Evolutionary conservation across 2,797 vertebrate genomes (phyloP).

Genomic region (Synaphobranchus kaupii): DNA sequence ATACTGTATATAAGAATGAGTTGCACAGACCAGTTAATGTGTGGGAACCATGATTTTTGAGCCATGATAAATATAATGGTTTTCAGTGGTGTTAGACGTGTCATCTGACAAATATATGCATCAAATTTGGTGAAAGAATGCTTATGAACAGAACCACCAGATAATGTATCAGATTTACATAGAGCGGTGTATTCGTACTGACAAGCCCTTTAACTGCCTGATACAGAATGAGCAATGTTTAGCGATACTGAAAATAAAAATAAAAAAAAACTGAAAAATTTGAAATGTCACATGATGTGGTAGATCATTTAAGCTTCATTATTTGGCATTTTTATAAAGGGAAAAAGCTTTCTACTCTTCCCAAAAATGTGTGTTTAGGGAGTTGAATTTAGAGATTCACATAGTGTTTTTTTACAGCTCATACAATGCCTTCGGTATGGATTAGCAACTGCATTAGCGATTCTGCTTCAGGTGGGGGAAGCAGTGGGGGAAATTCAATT

Average conservation of each 20-base stretch:
- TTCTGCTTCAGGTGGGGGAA: conserved; percentile 32
- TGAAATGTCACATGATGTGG: neutral
- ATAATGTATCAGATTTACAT: conserved; percentile 62
- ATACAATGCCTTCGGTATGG: conserved; percentile 37
- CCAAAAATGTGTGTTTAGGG: conserved; percentile 9
- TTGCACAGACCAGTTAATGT: conserved; percentile 56
- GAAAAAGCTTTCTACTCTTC: conserved; percentile 26
- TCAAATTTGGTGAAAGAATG: conserved; percentile 9
- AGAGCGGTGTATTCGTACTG: conserved; percentile 55
- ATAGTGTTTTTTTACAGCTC: conserved; percentile 65
- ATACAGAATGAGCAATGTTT: conserved; percentile 31
- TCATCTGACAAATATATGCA: conserved; percentile 4
- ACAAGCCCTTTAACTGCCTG: conserved; percentile 74
- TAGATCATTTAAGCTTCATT: neutral
- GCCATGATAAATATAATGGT: conserved; percentile 34
- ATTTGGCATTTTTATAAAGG: conserved; percentile 44
- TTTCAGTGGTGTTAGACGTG: neutral
- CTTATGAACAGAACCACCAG: conserved; percentile 28
- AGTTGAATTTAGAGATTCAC: conserved; percentile 54
- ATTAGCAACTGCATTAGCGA: conserved; percentile 53
- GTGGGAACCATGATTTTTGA: conserved; percentile 22
- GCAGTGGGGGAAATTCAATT: conserved; percentile 44
- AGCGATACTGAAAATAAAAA: neutral
- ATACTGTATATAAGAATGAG: conserved; percentile 75
- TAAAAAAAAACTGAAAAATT: neutral